Conservation (phyloP, 2,797 vertebrate genomes). For the Ctenopoma kingsleyae region DNA sequence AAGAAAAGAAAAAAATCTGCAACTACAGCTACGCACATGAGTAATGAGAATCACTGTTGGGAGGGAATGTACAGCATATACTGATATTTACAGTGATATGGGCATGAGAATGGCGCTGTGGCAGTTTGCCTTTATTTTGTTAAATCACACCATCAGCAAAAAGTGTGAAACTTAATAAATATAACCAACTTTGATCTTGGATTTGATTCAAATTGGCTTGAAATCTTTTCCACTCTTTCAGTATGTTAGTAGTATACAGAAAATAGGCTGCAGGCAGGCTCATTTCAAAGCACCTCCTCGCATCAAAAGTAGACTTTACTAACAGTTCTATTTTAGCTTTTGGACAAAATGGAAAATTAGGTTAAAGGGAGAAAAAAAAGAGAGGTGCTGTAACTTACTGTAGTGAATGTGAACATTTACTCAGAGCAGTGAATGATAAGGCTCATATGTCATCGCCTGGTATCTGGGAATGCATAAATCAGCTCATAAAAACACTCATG, state of each 20-base stretch:
- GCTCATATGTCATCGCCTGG: conserved; percentile 3
- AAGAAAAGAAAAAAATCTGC: background rate
- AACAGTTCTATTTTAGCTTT: conserved; percentile 45
- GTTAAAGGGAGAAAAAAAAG: background rate
- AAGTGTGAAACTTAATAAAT: conserved; percentile 63
- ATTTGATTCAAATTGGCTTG: conserved; percentile 62
- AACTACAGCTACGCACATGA: background rate
- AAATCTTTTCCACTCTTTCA: conserved; percentile 56
- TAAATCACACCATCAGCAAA: conserved; percentile 49
- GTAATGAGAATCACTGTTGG: conserved; percentile 3
- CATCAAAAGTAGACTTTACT: conserved; percentile 58
- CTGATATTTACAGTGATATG: conserved; percentile 49
- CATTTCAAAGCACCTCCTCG: conserved; percentile 60
- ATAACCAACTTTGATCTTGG: conserved; percentile 61
- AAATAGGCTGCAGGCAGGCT: conserved; percentile 51
- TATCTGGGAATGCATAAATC: conserved; percentile 7
- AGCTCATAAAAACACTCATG: conserved; percentile 24
- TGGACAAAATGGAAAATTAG: conserved; percentile 42
- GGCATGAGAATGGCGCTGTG: conserved; percentile 20
- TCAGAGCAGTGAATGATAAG: conserved; percentile 5
- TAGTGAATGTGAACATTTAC: conserved; percentile 4
- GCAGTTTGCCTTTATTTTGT: conserved; percentile 33
- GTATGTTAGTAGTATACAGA: conserved; percentile 44
- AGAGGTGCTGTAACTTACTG: conserved; percentile 25
- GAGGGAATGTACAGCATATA: conserved; percentile 1